Conservation (phyloP, 1,140 invertebrate species). For the Camponotus vicinus region DNA sequence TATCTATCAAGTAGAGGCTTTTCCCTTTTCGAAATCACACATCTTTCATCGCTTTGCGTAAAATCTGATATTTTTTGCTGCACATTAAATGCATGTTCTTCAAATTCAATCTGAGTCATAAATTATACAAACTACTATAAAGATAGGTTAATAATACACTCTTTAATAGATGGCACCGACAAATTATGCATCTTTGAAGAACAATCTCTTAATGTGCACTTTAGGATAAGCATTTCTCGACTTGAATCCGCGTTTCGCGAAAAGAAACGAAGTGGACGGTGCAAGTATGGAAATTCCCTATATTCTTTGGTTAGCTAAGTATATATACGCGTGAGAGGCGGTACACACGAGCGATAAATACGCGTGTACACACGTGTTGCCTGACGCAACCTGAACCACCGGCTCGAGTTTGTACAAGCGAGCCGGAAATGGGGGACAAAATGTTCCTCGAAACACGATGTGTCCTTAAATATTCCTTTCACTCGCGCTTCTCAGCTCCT, state of each 20-base stretch:
- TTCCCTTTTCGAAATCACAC: not conserved
- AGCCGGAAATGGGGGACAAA: slow-evolving; percentile 74
- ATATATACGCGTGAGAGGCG: slow-evolving; percentile 34
- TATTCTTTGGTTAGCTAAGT: slow-evolving; percentile 58
- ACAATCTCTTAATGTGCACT: slow-evolving; percentile 27
- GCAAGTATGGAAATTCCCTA: slow-evolving; percentile 70
- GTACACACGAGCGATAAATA: slow-evolving; percentile 65
- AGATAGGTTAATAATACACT: slow-evolving; percentile 30
- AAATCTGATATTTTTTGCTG: not conserved
- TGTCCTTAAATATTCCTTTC: slow-evolving; percentile 74
- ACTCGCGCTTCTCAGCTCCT: slow-evolving; percentile 51
- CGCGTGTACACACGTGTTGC: slow-evolving; percentile 72
- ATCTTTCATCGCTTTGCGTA: not conserved
- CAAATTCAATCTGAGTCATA: not conserved
- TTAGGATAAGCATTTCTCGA: slow-evolving; percentile 28
- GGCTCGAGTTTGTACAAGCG: slow-evolving; percentile 78
- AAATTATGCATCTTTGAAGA: slow-evolving; percentile 5
- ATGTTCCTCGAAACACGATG: slow-evolving; percentile 74
- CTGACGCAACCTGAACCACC: slow-evolving; percentile 77
- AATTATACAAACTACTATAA: not conserved
- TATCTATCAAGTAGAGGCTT: not conserved
- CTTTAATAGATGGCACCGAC: not conserved
- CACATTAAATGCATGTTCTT: not conserved
- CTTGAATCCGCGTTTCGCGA: slow-evolving; percentile 44
- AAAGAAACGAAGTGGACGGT: slow-evolving; percentile 55